phyloP scores from a whole-genome alignment of 2,113 vertebrate species.

The Pangasianodon gigas region DNA sequence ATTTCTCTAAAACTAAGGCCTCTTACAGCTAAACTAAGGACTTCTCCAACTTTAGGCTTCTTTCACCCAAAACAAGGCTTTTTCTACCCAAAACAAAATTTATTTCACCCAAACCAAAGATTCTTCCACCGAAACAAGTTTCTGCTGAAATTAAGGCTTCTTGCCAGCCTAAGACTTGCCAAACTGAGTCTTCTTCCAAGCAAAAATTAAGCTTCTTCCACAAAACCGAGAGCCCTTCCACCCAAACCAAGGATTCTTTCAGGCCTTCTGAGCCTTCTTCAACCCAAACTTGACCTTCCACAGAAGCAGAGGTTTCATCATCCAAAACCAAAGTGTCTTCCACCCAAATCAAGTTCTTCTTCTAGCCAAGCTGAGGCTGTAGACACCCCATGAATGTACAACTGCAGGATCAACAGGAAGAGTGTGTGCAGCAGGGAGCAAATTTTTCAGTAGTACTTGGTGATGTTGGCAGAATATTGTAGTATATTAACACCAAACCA shows the following conservation, averaged over 20 bases:
- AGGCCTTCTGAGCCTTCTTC: background rate
- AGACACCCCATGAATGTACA: background rate
- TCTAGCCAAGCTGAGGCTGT: background rate
- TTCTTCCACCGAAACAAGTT: background rate
- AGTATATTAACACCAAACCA: background rate
- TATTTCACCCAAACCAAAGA: background rate
- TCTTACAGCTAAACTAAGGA: background rate
- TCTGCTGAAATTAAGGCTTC: background rate
- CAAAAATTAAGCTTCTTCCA: background rate
- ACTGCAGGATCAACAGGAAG: background rate
- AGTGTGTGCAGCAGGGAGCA: background rate
- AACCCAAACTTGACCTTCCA: background rate
- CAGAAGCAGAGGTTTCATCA: background rate
- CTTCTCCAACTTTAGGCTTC: too few species aligned
- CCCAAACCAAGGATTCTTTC: background rate
- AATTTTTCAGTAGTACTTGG: background rate
- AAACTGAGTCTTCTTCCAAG: background rate
- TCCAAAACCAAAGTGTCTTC: background rate
- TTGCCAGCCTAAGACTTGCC: background rate
- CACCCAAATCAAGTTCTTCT: background rate
- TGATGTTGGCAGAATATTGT: background rate
- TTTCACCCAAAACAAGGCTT: background rate
- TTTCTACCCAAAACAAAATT: too few species aligned
- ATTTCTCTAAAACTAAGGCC: background rate
- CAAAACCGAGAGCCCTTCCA: background rate